Percentiles rank a stretch among this genome's conserved stretches.
Evolutionary conservation across 2,888 invertebrate genomes (phyloP).

Genomic region (Horisme vitalbata): DNA sequence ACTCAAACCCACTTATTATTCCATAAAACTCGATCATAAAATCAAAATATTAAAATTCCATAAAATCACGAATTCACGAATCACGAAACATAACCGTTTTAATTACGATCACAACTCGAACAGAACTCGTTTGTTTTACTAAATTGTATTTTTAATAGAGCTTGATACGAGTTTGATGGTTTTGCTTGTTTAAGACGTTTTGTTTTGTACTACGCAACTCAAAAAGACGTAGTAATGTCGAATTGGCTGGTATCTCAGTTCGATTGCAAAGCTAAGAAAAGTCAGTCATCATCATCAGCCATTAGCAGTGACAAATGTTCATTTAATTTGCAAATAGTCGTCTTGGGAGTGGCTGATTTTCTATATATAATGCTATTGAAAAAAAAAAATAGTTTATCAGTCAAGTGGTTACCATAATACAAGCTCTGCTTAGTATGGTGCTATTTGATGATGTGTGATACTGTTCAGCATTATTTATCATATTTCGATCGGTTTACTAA

Average conservation of each 20-base stretch:
- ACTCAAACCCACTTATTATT: neutral
- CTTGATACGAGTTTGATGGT: conserved; percentile 19
- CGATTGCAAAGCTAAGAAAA: too few species aligned
- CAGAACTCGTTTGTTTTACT: conserved; percentile 6
- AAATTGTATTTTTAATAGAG: conserved; percentile 14
- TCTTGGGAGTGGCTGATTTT: neutral
- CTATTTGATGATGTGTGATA: too few species aligned
- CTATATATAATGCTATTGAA: too few species aligned
- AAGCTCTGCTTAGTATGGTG: too few species aligned
- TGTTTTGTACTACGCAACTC: neutral
- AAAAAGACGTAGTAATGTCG: conserved; percentile 12
- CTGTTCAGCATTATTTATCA: too few species aligned
- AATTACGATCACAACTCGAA: conserved; percentile 6
- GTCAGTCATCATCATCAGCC: neutral
- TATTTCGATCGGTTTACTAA: too few species aligned
- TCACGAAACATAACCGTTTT: conserved; percentile 6
- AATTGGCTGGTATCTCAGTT: too few species aligned
- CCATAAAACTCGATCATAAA: conserved; percentile 11
- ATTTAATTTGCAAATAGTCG: neutral
- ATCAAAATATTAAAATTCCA: conserved; percentile 12
- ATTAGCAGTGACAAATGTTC: too few species aligned
- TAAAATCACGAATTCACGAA: neutral
- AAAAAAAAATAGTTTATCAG: too few species aligned
- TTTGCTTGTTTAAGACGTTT: conserved; percentile 4
- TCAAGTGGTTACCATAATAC: too few species aligned